phyloP scores from a whole-genome alignment of 2,888 invertebrate genomes.

The Leptura quadrifasciata region DNA sequence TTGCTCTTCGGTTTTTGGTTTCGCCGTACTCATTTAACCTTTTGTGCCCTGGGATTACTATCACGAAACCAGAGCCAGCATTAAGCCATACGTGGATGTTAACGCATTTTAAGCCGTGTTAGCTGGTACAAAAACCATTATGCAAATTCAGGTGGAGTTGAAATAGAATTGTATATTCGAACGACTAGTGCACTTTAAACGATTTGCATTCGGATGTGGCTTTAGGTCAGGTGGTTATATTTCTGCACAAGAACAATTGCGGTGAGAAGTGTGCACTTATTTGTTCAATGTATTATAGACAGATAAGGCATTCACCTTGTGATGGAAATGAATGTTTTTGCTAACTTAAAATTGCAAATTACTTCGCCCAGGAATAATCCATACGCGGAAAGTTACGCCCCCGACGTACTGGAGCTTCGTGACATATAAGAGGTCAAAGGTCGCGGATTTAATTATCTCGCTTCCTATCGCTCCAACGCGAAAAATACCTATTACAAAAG shows the following conservation, averaged over 20 bases:
- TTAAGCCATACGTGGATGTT: background rate
- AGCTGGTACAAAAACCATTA: slow-evolving; percentile 2
- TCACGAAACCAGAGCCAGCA: slow-evolving; percentile 5
- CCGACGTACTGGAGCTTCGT: too few species aligned
- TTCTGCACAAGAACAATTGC: background rate
- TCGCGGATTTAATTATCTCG: too few species aligned
- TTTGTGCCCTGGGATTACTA: background rate
- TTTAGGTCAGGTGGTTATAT: background rate
- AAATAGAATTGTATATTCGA: slow-evolving; percentile 12
- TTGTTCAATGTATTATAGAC: too few species aligned
- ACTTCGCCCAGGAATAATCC: too few species aligned
- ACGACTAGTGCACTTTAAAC: background rate
- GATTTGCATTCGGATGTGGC: background rate
- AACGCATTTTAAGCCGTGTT: background rate
- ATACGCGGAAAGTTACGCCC: too few species aligned
- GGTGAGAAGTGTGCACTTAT: background rate
- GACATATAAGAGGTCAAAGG: too few species aligned
- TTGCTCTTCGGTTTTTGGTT: slow-evolving; percentile 4
- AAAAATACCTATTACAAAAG: too few species aligned
- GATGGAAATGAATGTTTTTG: too few species aligned
- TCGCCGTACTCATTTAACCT: slow-evolving; percentile 4
- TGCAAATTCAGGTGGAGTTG: slow-evolving; percentile 11
- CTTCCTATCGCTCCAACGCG: too few species aligned
- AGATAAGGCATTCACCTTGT: too few species aligned
- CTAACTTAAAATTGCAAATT: too few species aligned